Evolutionary conservation across 2,797 vertebrate species (phyloP).

Genomic region (Hypotaenidia philippensis): DNA sequence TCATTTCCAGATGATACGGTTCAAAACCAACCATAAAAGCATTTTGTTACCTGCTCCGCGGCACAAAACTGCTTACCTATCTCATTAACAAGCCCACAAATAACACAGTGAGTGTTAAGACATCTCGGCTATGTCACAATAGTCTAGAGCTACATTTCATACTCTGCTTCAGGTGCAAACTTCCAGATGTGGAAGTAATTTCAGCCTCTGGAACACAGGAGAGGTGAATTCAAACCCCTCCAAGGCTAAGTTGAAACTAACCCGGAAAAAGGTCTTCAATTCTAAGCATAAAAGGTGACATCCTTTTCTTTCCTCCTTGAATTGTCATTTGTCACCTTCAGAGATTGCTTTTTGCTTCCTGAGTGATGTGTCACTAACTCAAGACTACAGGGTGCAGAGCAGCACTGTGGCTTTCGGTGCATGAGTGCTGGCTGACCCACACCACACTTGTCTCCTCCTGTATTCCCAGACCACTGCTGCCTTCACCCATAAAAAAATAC

Average conservation of each 20-base stretch:
- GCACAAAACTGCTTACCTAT: background rate
- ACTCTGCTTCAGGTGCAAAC: background rate
- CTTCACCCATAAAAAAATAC: background rate
- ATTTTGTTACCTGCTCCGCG: background rate
- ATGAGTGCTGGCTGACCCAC: background rate
- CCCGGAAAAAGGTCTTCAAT: background rate
- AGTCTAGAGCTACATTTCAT: background rate
- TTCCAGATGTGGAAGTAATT: background rate
- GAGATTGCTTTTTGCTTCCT: background rate
- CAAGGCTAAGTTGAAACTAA: background rate
- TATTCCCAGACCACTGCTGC: rapidly evolving
- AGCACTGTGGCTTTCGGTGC: no score
- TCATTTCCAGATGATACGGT: background rate
- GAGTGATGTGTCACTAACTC: background rate
- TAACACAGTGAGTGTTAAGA: background rate
- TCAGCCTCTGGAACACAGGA: background rate
- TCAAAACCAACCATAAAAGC: background rate
- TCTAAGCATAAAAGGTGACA: background rate
- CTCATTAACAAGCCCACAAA: background rate
- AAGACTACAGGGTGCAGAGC: no score
- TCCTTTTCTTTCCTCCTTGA: background rate
- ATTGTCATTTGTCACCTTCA: background rate
- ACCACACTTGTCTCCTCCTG: no score
- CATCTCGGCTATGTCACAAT: background rate
- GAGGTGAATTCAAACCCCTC: background rate